Evolutionary conservation across 1,140 invertebrate species (phyloP).

Genomic region (Proctacanthus coquilletti): DNA sequence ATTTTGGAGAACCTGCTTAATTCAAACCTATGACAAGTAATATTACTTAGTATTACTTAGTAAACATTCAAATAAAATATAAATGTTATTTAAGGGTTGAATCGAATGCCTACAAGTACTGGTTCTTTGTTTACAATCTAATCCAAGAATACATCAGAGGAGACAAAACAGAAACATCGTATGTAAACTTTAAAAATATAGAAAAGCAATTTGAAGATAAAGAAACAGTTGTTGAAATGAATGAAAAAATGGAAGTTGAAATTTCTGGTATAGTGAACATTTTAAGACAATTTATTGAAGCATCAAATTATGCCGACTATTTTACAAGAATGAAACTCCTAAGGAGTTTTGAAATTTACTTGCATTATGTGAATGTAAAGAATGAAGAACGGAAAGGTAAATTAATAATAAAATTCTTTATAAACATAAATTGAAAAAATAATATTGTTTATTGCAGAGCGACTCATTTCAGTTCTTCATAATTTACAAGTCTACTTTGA

Average conservation of each 20-base stretch:
- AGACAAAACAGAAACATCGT: constrained; percentile 13
- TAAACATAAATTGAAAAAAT: too few relatives aligned
- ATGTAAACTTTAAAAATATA: constrained; percentile 13
- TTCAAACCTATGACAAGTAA: constrained; percentile 39
- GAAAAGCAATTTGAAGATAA: constrained; percentile 17
- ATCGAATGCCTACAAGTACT: constrained; percentile 60
- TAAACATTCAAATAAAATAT: neutral
- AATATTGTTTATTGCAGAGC: constrained; percentile 24
- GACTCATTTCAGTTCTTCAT: constrained; percentile 56
- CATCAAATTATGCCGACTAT: constrained; percentile 71
- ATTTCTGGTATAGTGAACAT: constrained; percentile 30
- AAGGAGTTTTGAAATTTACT: constrained; percentile 22
- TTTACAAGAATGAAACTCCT: constrained; percentile 62
- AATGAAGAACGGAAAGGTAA: constrained; percentile 2
- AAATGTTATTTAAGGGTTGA: constrained; percentile 35
- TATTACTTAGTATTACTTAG: neutral
- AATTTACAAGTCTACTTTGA: constrained; percentile 76
- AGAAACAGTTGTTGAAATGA: constrained; percentile 9
- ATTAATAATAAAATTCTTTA: too few relatives aligned
- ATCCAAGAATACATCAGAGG: constrained; percentile 34
- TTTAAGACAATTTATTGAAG: constrained; percentile 72
- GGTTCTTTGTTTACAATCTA: constrained; percentile 73
- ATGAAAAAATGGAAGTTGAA: constrained; percentile 10
- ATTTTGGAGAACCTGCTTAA: constrained; percentile 67
- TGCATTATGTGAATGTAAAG: constrained; percentile 12